Conservation (phyloP, 2,797 vertebrate genomes). For the Cryptoprocta ferox region DNA sequence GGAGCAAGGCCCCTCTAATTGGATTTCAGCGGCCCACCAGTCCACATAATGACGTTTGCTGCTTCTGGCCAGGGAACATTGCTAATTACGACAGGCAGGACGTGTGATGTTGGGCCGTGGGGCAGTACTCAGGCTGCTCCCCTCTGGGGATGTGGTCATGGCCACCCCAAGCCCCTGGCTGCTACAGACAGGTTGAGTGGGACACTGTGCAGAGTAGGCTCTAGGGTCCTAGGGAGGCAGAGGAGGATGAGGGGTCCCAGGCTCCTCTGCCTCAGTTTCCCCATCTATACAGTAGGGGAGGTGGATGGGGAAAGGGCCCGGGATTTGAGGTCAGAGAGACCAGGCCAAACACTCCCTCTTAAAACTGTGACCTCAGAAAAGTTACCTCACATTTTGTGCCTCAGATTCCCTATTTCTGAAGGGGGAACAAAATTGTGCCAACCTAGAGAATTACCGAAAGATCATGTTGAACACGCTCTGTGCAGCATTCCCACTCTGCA, state of each 20-base stretch:
- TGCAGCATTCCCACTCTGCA: background rate
- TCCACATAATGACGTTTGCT: slow-evolving; percentile 70
- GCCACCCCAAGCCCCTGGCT: background rate
- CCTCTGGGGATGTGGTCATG: background rate
- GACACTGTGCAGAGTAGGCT: background rate
- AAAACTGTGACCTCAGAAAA: background rate
- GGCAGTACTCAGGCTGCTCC: background rate
- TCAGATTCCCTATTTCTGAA: slow-evolving; percentile 1
- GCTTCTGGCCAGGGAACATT: slow-evolving; percentile 64
- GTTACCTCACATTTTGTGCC: background rate
- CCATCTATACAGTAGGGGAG: background rate
- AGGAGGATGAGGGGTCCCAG: no score
- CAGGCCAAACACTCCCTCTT: background rate
- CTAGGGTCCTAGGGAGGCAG: background rate
- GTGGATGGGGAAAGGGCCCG: background rate
- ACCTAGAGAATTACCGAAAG: background rate
- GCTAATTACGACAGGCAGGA: slow-evolving; percentile 61
- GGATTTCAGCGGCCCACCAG: slow-evolving; percentile 59
- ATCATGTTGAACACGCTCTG: background rate
- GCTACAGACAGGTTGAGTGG: background rate
- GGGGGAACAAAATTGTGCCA: background rate
- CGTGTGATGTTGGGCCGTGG: background rate
- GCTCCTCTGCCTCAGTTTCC: background rate
- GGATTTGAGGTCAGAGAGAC: background rate
- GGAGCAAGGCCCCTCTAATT: slow-evolving; percentile 49